A percentile compares a stretch with the other conserved stretches of the same genome.
These are phyloP conservation scores for Cremastinae sp. DNA, from an alignment of 2,888 invertebrate species.

Conservation along the genomic window DNA sequence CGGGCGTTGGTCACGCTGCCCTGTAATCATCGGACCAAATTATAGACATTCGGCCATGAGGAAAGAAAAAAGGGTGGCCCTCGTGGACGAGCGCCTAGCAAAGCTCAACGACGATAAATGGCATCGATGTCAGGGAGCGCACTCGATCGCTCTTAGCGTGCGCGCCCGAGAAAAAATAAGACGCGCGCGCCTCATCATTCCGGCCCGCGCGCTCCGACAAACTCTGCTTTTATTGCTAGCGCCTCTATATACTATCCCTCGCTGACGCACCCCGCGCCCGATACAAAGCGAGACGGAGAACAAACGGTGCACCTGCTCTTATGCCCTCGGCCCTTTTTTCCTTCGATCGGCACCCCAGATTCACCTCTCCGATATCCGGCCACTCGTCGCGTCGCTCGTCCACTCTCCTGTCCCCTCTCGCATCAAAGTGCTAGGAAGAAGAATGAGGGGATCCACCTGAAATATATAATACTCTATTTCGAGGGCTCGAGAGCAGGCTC, in stretches of 20 bases:
- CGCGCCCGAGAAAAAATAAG: conserved; percentile 60
- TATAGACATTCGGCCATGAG: conserved; percentile 78
- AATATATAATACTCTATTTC: conserved; percentile 12
- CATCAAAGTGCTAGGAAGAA: conserved; percentile 38
- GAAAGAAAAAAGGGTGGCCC: conserved; percentile 55
- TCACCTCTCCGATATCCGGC: conserved; percentile 70
- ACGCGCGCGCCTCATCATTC: conserved; percentile 70
- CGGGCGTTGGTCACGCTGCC: conserved; percentile 74
- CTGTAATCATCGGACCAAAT: conserved; percentile 79
- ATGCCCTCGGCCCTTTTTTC: conserved; percentile 48
- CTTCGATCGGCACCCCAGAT: conserved; percentile 67
- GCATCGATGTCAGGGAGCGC: conserved; percentile 67
- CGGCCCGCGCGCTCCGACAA: conserved; percentile 50
- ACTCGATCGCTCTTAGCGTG: conserved; percentile 69
- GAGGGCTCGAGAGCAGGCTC: too few relatives aligned
- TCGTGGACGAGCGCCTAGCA: conserved; percentile 77
- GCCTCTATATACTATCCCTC: too few relatives aligned
- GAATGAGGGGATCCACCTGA: conserved; percentile 21
- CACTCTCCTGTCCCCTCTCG: conserved; percentile 34
- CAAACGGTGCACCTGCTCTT: conserved; percentile 59
- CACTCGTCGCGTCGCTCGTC: conserved; percentile 48
- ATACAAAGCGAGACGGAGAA: neutral
- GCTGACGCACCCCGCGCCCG: conserved; percentile 55
- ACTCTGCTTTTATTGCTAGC: conserved; percentile 56
- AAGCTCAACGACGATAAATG: conserved; percentile 74